phyloP scores from a whole-genome alignment of 2,888 invertebrate species.

The Apomyelois bistriatella region DNA sequence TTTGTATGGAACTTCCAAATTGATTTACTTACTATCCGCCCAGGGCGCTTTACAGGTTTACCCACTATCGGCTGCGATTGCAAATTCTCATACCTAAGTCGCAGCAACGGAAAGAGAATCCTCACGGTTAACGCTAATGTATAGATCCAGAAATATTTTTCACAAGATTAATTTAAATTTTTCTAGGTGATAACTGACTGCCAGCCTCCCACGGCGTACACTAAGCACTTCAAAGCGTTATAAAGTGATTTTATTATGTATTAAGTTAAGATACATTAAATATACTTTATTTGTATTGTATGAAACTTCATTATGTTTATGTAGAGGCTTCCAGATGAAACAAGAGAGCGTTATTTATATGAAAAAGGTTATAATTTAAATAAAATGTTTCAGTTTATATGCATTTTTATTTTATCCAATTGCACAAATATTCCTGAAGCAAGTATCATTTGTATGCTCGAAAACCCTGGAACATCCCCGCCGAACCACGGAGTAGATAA shows the following conservation, averaged over 20 bases:
- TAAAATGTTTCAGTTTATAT: conserved; percentile 69
- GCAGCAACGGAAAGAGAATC: no score
- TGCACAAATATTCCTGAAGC: no score
- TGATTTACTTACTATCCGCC: no score
- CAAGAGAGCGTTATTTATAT: conserved; percentile 73
- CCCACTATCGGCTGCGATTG: no score
- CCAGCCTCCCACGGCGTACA: conserved; percentile 31
- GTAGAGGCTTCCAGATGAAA: conserved; percentile 77
- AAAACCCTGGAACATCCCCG: no score
- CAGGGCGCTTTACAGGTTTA: no score
- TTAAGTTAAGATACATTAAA: conserved; percentile 25
- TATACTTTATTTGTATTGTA: conserved; percentile 43
- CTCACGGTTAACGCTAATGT: no score
- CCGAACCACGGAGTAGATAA: no score
- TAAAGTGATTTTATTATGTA: conserved; percentile 19
- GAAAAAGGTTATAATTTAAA: conserved; percentile 67
- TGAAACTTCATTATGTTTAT: conserved; percentile 55
- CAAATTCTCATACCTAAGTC: no score
- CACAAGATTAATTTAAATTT: conserved; percentile 20
- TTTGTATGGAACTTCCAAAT: no score
- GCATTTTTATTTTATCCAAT: conserved; percentile 34
- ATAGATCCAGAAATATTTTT: no score
- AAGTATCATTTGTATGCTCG: no score
- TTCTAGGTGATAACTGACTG: conserved; percentile 75
- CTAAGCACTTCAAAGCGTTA: conserved; percentile 12